Base-by-base conservation (phyloP, 2,888 invertebrate genomes). In the Plagiodera versicolora region DNA sequence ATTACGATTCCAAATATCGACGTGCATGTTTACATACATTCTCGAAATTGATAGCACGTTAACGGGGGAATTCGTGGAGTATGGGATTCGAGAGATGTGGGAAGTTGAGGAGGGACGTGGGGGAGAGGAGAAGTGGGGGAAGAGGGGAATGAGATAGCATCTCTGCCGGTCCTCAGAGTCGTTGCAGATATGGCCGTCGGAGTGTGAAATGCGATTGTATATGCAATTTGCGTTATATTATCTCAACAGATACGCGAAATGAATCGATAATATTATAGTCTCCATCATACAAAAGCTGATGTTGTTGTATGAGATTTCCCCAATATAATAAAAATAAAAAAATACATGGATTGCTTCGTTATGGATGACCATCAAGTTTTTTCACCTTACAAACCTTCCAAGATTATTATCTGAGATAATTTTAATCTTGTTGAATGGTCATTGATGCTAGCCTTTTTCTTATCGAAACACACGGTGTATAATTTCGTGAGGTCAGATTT, bases 171-270 rank as follows among this genome's bases (percentile, higher is more conserved):
- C 61, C 55, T 20, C 57, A 54, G 65, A 65, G 63, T 67, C 61
- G 67, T 58, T 64, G 65, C 67, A 71, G 70, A 70, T 72, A 67
- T 59, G 66, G 67, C 66, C 67, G 65, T 66, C 68, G 67, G 72
- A 70, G 71, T 73, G 73, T 73, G 70, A 73, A 73, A 73, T 68
- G 70, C 72, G 74, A 74, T 74, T 74, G 70, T 71, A 68, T 74
- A 73, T 74, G 72, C 73, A 74, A 74, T 74, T 73, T 73, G 73
- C 71, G 65, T 72, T 72, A 71, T 72, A 72, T 72, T 72, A 74
- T 72, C 72, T 70, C 70, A 72, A 71, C 67, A 69, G 71, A 73
- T 70, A 70, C 68, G 70, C 70, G 70, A 71, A 73, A 72, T 73
- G 69, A 72, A 72, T 72, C 72, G 72, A 72, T 72, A 71, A 68